phyloP scores from a whole-genome alignment of 2,113 vertebrate genomes.

The Megalops atlanticus region DNA sequence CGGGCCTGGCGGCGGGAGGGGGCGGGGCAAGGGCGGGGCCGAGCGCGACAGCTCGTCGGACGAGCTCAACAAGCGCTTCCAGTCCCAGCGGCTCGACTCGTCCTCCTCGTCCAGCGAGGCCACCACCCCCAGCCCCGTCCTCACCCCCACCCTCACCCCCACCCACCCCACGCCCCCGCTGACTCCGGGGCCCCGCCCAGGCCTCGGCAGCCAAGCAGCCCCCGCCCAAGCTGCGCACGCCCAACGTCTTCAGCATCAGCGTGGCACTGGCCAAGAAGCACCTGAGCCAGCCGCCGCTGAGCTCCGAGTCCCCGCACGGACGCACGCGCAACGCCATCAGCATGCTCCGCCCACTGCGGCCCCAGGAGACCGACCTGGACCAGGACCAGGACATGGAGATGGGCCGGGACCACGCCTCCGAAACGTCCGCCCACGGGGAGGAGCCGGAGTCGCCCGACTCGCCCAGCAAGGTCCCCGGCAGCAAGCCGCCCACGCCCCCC shows the following conservation, averaged over 20 bases:
- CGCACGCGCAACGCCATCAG: conserved; percentile 92
- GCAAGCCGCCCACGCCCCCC: conserved; percentile 91
- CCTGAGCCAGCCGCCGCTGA: conserved; percentile 89
- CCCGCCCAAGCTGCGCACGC: conserved; percentile 75
- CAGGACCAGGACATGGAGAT: conserved; percentile 65
- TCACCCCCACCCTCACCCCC: conserved; percentile 60
- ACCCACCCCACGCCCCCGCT: conserved; percentile 65
- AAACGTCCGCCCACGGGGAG: conserved; percentile 54
- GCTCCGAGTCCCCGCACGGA: conserved; percentile 78
- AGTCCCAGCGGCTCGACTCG: conserved; percentile 83
- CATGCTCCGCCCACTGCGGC: conserved; percentile 85
- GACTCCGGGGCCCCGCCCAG: conserved; percentile 51
- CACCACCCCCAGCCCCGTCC: conserved; percentile 57
- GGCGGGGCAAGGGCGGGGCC: conserved; percentile 50
- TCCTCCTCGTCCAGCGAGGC: conserved; percentile 83
- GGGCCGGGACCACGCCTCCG: conserved; percentile 54
- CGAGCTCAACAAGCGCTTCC: conserved; percentile 87
- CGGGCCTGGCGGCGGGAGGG: conserved; percentile 3
- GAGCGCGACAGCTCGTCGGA: conserved; percentile 78
- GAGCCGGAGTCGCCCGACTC: conserved; percentile 48
- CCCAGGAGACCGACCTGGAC: conserved; percentile 87
- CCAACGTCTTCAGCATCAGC: conserved; percentile 71
- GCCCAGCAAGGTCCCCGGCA: conserved; percentile 56
- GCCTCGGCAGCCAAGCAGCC: conserved; percentile 68
- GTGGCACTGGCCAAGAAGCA: conserved; percentile 81